Percentiles rank a stretch among this genome's conserved stretches.
Evolutionary conservation across 2,888 invertebrate genomes (phyloP).

Genomic region (Prosapia bicincta): DNA sequence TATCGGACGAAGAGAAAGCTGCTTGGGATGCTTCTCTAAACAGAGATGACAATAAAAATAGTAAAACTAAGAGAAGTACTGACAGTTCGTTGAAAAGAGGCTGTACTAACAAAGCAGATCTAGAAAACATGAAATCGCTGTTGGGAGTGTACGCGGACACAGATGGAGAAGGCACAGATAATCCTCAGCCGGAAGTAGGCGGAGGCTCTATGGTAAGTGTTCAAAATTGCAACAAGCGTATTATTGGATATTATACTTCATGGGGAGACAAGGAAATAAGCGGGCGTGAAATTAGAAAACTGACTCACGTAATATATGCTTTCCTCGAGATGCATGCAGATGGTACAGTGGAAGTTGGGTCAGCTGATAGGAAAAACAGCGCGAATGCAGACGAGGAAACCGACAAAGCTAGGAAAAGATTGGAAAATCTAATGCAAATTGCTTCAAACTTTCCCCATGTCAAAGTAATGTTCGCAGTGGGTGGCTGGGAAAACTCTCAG

Average conservation of each 20-base stretch:
- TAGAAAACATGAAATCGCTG: slow-evolving; percentile 3
- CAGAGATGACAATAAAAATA: background rate
- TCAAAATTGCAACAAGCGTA: slow-evolving; percentile 29
- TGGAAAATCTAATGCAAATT: slow-evolving; percentile 26
- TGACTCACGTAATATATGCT: slow-evolving; percentile 33
- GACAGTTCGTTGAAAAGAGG: background rate
- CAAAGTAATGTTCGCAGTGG: slow-evolving; percentile 33
- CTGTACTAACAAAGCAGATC: background rate
- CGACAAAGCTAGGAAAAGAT: slow-evolving; percentile 12
- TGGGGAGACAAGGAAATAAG: slow-evolving; percentile 30
- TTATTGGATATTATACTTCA: slow-evolving; percentile 33
- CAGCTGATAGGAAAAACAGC: slow-evolving; percentile 26
- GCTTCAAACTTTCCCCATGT: slow-evolving; percentile 16
- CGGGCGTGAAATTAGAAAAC: slow-evolving; percentile 13
- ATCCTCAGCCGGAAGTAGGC: background rate
- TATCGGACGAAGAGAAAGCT: slow-evolving; percentile 13
- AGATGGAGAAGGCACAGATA: background rate
- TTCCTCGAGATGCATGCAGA: slow-evolving; percentile 30
- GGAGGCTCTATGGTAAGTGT: slow-evolving; percentile 6
- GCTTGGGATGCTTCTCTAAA: slow-evolving; percentile 11
- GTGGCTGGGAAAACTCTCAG: slow-evolving; percentile 34
- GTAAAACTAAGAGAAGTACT: background rate
- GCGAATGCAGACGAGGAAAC: slow-evolving; percentile 22
- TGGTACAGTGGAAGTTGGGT: slow-evolving; percentile 26
- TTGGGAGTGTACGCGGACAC: background rate